phyloP scores from a whole-genome alignment of 2,797 vertebrate genomes.

The Phoeniculus purpureus region DNA sequence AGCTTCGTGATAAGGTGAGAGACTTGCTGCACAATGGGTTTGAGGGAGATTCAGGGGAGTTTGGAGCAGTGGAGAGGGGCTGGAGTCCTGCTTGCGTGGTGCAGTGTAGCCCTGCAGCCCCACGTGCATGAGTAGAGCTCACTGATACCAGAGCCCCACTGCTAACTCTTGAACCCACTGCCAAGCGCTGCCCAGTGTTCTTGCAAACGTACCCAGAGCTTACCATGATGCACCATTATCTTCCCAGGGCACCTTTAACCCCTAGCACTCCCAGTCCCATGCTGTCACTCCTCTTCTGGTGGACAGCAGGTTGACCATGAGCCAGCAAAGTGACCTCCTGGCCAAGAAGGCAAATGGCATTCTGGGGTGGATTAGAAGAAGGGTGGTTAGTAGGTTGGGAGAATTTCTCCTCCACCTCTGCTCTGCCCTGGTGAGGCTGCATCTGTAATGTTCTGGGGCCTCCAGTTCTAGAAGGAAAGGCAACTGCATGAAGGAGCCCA shows the following conservation, averaged over 20 bases:
- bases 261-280: not conserved
- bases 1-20: conserved; percentile 93
- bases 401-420: too few species aligned
- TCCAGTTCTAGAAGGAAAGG: too few species aligned
- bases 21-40: accelerated
- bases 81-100: not conserved
- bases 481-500: too few species aligned
- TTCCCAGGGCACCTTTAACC: not conserved
- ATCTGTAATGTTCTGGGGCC: too few species aligned
- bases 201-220: accelerated
- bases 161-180: not conserved
- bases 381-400: too few species aligned
- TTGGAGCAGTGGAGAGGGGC: not conserved
- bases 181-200: accelerated
- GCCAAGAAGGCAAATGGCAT: too few species aligned
- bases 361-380: too few species aligned
- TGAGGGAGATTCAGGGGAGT: accelerated
- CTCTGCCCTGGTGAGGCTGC: too few species aligned
- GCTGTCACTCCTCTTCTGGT: not conserved
- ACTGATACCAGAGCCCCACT: accelerated
- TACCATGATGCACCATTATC: accelerated
- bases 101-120: not conserved
- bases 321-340: too few species aligned
- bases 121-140: accelerated
- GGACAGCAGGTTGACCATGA: too few species aligned